Base-by-base conservation (phyloP, 1,140 invertebrate species). In the Meteorus sp. region DNA sequence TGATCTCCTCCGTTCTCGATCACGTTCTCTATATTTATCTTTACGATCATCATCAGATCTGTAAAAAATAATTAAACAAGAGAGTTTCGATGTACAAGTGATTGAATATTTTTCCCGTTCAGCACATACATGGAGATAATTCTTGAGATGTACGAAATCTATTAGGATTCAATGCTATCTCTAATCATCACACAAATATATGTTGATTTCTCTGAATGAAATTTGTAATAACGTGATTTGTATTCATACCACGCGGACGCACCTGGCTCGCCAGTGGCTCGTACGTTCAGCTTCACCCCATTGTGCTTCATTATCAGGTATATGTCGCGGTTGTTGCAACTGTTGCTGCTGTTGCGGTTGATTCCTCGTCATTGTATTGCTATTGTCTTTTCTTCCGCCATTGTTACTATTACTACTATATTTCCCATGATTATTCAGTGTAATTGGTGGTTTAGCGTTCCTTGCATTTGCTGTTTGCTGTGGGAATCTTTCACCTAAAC, bases 401-500 rank as follows among this genome's bases (percentile, higher is more conserved):
- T 53, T 52, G n/a, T 37, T 45, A 43, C 64, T 52, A 41, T 63
- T 71, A 13, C 59, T 66, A 61, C 68, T 76, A 39, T 78, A 77
- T 61, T 78, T 76, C 61, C 72, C 64, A 64, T 78, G 73, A 58
- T 73, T 80, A 55, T 76, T 80, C 50, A 80, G 61, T 11, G 77
- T 78, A 47, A 75, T 82, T 5, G 69, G 73, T 50, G 75, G 75
- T 17, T 79, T 78, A 11, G 77, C 73, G 52, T 77, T 75, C 33
- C 74, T 72, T 1, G 74, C 61, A 37, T 75, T 78, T 9, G 71
- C 68, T 37, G 74, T 66, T 33, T 78, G 75, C 50, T 80, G 76
- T 1, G 83, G 81, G 71, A 83, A 82, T 62, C 80, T 79, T 65
- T 87, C 85, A 51, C 83, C 80, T 57, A 91, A 74, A 68, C 85